phyloP scores from a whole-genome alignment of 2,888 invertebrate genomes.

The Athalia circularis region DNA sequence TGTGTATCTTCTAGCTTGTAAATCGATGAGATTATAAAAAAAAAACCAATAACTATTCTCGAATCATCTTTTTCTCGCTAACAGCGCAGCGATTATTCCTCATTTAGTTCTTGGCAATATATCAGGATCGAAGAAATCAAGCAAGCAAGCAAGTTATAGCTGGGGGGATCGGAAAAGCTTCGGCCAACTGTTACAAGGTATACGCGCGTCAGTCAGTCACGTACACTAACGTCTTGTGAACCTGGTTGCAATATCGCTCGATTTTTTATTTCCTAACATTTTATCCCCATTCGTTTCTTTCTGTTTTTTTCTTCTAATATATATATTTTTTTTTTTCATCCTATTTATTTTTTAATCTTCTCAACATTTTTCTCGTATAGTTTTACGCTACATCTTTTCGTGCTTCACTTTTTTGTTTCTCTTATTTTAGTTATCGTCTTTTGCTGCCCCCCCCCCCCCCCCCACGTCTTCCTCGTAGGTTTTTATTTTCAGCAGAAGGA shows the following conservation, averaged over 20 bases:
- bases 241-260: conserved; percentile 27
- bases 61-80: conserved; percentile 26
- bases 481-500: conserved; percentile 29
- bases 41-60: neutral
- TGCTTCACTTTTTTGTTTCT: conserved; percentile 8
- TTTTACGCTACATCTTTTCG: neutral
- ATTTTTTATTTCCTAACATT: conserved; percentile 27
- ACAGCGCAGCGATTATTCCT: conserved; percentile 59
- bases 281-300: neutral
- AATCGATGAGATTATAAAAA: neutral
- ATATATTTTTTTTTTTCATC: neutral
- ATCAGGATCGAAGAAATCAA: conserved; percentile 57
- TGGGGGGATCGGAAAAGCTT: neutral
- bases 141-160: neutral
- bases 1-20: too few relatives aligned
- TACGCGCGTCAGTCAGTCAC: conserved; percentile 54
- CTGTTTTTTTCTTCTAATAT: neutral
- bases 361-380: neutral
- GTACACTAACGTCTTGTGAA: conserved; percentile 50
- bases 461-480: conserved; percentile 40
- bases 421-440: conserved; percentile 43
- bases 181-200: conserved; percentile 51
- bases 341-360: neutral
- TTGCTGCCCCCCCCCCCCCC: too few relatives aligned
- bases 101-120: conserved; percentile 58